Conservation (phyloP, 2,888 invertebrate genomes). For the Mythimna ferrago region DNA sequence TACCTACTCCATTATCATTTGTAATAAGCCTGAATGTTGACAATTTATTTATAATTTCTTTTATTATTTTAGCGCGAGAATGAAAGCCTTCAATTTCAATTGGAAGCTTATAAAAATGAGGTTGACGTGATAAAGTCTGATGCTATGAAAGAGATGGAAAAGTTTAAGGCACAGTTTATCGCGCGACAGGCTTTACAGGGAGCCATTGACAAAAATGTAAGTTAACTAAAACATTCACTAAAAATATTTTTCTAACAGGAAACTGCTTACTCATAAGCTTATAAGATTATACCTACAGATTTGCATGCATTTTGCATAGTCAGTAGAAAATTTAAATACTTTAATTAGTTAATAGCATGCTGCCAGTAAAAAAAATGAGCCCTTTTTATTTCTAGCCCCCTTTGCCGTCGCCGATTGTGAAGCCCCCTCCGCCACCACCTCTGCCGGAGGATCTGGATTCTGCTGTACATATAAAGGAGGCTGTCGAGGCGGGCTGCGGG, state of each 20-base stretch:
- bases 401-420: conserved; percentile 75
- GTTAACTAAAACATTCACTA: conserved; percentile 24
- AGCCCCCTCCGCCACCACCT: conserved; percentile 85
- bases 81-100: conserved; percentile 96
- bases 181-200: conserved; percentile 87
- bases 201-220: conserved; percentile 80
- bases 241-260: too few species aligned
- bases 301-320: background rate
- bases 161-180: conserved; percentile 96
- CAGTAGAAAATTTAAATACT: background rate
- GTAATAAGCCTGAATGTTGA: background rate
- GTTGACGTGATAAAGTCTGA: conserved; percentile 96
- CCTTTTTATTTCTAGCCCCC: conserved; percentile 74
- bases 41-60: background rate
- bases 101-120: conserved; percentile 98
- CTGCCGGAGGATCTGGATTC: conserved; percentile 78
- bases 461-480: conserved; percentile 72
- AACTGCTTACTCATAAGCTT: background rate
- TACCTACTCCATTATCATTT: too few species aligned
- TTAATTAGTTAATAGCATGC: background rate
- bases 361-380: background rate
- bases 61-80: conserved; percentile 93
- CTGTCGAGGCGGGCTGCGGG: conserved; percentile 79
- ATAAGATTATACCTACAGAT: background rate
- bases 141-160: conserved; percentile 94